These are phyloP conservation scores for Schlechtendalia chinensis DNA, from an alignment of 1,140 invertebrate species.

Conservation along the genomic window DNA sequence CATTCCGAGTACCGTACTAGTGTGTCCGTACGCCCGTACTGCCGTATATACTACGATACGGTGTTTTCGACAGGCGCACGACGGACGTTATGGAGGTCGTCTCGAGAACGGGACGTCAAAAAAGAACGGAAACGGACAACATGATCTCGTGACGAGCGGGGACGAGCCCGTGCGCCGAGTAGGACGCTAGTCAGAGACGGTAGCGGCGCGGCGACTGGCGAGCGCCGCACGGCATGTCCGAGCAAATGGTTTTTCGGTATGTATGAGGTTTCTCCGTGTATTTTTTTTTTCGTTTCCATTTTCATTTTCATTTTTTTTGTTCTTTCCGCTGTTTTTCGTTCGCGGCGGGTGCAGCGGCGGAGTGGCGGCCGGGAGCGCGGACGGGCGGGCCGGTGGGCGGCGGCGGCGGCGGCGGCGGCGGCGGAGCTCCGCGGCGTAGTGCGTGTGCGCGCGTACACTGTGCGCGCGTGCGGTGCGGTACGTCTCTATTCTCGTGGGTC, in stretches of 20 bases:
- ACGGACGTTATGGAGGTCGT: too few species aligned
- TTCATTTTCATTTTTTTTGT: too few species aligned
- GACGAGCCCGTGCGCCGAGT: too few species aligned
- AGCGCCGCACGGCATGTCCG: conserved; percentile 4
- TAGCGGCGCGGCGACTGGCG: background rate
- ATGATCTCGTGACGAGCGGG: too few species aligned
- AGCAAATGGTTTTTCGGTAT: conserved; percentile 27
- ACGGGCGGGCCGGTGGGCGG: background rate
- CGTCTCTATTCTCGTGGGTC: conserved; percentile 5
- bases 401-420: background rate
- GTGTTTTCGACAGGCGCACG: too few species aligned
- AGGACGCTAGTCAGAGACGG: too few species aligned
- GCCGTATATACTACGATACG: too few species aligned
- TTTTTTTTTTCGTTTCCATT: background rate
- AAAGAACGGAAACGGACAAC: too few species aligned
- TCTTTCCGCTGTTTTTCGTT: too few species aligned
- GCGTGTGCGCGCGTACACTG: conserved; percentile 22
- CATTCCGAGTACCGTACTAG: too few species aligned
- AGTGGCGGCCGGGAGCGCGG: background rate
- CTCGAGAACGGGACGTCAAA: too few species aligned
- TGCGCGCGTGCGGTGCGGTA: background rate
- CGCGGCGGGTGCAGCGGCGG: background rate
- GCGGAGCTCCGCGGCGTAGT: conserved; percentile 2
- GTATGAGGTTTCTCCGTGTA: background rate
- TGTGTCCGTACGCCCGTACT: too few species aligned